Conservation (phyloP, 2,113 vertebrate genomes). For the Ptilorrhoa leucosticta region DNA sequence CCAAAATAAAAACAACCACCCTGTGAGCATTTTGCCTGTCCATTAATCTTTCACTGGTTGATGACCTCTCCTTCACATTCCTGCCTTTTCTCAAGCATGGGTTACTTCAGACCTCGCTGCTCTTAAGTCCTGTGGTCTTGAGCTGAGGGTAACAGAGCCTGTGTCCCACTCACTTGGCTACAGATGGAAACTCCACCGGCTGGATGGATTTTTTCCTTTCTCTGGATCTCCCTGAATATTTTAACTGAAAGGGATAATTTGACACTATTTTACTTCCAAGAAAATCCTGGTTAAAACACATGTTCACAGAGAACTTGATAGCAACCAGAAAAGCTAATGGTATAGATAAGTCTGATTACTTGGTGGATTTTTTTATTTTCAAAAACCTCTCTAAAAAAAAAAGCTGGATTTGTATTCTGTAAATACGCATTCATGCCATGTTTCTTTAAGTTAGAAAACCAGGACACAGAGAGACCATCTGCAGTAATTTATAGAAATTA, state of each 20-base stretch:
- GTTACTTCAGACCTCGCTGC: neutral
- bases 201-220: neutral
- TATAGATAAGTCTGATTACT: neutral
- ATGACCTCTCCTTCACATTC: neutral
- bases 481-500: neutral
- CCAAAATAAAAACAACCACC: neutral
- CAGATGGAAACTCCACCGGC: neutral
- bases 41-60: neutral
- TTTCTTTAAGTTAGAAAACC: neutral
- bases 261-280: neutral
- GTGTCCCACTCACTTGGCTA: neutral
- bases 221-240: neutral
- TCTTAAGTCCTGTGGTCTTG: neutral
- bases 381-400: neutral
- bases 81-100: neutral
- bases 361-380: neutral
- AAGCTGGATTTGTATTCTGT: neutral
- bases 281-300: neutral
- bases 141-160: neutral
- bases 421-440: neutral
- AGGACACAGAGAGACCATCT: neutral
- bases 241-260: neutral
- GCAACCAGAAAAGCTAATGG: neutral
- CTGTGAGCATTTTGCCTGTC: neutral
- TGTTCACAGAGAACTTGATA: neutral